Evolutionary conservation across 2,888 invertebrate species (phyloP), one percentile per base, ranked within the genome.

Genomic region (Hyppa rectilinea): DNA sequence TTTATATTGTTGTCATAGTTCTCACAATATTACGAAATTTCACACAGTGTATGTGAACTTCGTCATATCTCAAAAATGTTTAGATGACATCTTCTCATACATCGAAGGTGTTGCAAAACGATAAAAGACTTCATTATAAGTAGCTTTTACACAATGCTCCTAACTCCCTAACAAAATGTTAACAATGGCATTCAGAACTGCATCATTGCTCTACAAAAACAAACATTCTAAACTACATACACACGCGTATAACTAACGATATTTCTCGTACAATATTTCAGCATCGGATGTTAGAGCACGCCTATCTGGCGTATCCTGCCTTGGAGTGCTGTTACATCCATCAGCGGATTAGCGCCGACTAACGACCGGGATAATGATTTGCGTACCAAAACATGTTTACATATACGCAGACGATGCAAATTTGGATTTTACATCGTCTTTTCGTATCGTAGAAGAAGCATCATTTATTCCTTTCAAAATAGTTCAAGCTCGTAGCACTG

Each of bases 281-380:
- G 66, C 58, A 61, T 72, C 63, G 64, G 66, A 76, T 71, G 72
- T 67, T 62, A 66, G 65, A 67, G 53, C 49, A 56, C 55, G 67
- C 71, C 63, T 80, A 75, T 78, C 79, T 52, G 72, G 49, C 50
- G 53, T 56, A 70, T 80, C 72, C 80, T 70, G 77, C 70, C 64
- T 75, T 71, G 55, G 65, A 67, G 63, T 68, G 40, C 60, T 72
- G 76, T 67, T 72, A 72, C 80, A 80, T 80, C 73, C 80, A 80
- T 80, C 80, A 80, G 73, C 58, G 77, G 77, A 80, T 80, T 80
- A 80, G 67, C 67, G 72, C 67, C 67, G 73, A 73, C 80, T 77
- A 77, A 77, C 80, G 73, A 80, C 70, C 73, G 70, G 77, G 67
- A 77, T 80, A 80, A 80, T 80, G 64, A 80, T 80, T 80, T 80